phyloP scores from a whole-genome alignment of 2,888 invertebrate genomes.

The Plebejus melissa region DNA sequence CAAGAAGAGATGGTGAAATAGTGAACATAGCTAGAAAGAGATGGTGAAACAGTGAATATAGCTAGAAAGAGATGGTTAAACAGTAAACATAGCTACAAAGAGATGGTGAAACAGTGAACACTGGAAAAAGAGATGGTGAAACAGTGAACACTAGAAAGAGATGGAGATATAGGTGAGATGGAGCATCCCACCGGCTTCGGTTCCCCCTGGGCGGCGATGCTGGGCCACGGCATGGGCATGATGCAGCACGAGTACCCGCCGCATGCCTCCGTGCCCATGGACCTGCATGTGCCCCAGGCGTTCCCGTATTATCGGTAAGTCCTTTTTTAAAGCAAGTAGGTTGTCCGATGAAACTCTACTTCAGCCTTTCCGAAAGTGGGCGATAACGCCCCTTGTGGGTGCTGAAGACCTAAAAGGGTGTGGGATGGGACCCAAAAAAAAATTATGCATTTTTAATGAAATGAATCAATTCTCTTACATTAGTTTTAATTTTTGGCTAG shows the following conservation, averaged over 20 bases:
- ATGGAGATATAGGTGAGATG: constrained; percentile 62
- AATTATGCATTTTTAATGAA: too few relatives aligned
- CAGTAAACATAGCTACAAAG: neutral
- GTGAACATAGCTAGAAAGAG: neutral
- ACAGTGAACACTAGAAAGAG: constrained; percentile 33
- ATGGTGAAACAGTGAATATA: constrained; percentile 26
- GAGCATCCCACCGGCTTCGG: constrained; percentile 89
- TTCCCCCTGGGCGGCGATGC: constrained; percentile 89
- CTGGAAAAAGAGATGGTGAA: constrained; percentile 30
- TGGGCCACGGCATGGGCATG: constrained; percentile 83
- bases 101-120: constrained; percentile 24
- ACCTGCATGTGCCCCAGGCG: constrained; percentile 93
- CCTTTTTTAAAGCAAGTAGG: too few relatives aligned
- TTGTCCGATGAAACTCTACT: too few relatives aligned
- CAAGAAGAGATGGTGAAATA: constrained; percentile 35
- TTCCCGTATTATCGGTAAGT: constrained; percentile 94
- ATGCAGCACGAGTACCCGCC: constrained; percentile 81
- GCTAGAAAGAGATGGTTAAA: constrained; percentile 35
- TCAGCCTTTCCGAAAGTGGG: too few relatives aligned
- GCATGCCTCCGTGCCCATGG: constrained; percentile 88
- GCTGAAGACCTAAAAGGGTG: too few relatives aligned
- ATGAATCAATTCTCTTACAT: too few relatives aligned
- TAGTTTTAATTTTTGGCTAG: too few relatives aligned
- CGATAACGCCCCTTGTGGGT: too few relatives aligned
- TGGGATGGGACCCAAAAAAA: too few relatives aligned